Percentiles rank a stretch among this genome's conserved stretches.
phyloP scores from a whole-genome alignment of 2,113 vertebrate genomes.

The Oxyura jamaicensis region DNA sequence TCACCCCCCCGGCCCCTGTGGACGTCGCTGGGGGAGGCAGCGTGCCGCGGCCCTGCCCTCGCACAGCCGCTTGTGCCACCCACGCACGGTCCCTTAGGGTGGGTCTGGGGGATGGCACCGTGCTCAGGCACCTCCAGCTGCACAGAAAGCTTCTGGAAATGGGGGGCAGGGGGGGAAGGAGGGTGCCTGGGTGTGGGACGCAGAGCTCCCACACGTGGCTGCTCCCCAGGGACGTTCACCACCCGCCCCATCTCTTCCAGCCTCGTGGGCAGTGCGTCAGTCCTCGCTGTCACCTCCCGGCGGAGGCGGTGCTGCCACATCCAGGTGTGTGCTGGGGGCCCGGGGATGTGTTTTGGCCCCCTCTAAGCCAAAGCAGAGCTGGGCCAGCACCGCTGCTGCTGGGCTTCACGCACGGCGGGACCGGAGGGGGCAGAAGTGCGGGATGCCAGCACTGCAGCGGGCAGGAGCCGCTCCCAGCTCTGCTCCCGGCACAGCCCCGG shows the following conservation, averaged over 20 bases:
- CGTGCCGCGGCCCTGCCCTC: background rate
- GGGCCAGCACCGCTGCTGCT: background rate
- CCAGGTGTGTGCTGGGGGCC: background rate
- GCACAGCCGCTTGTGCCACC: rapidly evolving
- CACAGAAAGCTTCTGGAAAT: no score
- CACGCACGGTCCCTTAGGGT: no score
- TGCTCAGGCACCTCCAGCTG: no score
- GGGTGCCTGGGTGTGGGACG: no score
- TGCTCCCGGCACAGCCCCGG: rapidly evolving
- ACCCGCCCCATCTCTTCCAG: background rate
- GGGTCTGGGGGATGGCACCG: no score
- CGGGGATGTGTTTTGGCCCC: background rate
- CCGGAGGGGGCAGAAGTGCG: background rate
- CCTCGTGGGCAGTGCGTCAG: conserved; percentile 39
- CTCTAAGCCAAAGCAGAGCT: background rate
- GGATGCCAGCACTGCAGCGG: background rate
- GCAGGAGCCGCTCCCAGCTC: background rate
- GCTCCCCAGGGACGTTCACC: rapidly evolving
- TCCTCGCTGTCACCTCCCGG: background rate
- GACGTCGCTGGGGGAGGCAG: background rate
- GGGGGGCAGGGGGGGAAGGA: no score
- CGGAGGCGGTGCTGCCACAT: background rate
- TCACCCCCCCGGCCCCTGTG: no score
- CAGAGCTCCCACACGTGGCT: no score
- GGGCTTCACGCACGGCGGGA: background rate